Evolutionary conservation across 2,888 invertebrate genomes (phyloP).

Genomic region (Automeris io): DNA sequence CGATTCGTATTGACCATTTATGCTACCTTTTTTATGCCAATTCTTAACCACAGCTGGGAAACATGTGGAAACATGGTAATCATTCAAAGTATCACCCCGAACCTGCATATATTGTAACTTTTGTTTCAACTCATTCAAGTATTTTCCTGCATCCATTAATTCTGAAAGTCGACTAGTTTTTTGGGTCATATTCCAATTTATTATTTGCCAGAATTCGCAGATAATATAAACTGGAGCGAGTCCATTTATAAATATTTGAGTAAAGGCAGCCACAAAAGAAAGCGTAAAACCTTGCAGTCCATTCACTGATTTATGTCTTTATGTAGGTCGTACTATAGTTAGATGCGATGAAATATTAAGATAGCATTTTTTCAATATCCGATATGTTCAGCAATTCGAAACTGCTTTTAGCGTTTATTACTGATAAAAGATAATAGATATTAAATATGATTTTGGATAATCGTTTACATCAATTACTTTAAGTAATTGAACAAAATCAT

Average conservation of each 20-base stretch:
- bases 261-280: slow-evolving; percentile 1
- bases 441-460: not conserved
- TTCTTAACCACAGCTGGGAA: too few relatives aligned
- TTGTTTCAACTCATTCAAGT: too few relatives aligned
- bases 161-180: too few relatives aligned
- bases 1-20: too few relatives aligned
- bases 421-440: not conserved
- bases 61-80: too few relatives aligned
- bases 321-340: slow-evolving; percentile 1
- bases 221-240: not conserved
- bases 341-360: slow-evolving; percentile 1
- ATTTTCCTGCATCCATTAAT: too few relatives aligned
- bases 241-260: not conserved
- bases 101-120: too few relatives aligned
- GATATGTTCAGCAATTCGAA: not conserved
- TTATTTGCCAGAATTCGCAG: not conserved
- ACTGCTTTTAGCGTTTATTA: not conserved
- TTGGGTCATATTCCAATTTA: not conserved
- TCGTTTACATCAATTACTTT: not conserved
- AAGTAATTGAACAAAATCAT: not conserved
- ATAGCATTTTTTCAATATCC: not conserved
- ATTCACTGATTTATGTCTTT: slow-evolving; percentile 1
- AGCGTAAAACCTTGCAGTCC: slow-evolving; percentile 5
- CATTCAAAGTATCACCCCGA: too few relatives aligned
- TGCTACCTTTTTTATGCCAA: too few relatives aligned